Conservation (phyloP, 2,797 vertebrate species). For the Sarcoramphus papa region DNA sequence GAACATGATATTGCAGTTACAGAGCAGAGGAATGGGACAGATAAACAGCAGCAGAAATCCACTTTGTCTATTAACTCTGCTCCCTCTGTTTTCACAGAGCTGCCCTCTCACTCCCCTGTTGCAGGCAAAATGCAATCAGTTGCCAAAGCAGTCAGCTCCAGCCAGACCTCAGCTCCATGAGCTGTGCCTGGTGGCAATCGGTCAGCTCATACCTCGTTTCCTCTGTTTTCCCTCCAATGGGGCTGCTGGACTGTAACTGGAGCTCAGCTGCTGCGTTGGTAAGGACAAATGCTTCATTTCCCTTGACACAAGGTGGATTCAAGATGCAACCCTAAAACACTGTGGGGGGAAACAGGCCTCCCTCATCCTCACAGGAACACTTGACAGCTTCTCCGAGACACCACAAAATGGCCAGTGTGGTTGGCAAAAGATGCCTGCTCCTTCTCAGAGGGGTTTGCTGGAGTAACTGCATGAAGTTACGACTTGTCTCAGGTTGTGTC, state of each 20-base stretch:
- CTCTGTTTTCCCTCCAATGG: not conserved
- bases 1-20: slow-evolving; percentile 11
- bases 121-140: not conserved
- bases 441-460: not conserved
- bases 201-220: not conserved
- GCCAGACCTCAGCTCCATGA: not conserved
- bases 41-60: not conserved
- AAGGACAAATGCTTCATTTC: not conserved
- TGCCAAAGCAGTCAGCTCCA: not conserved
- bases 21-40: not conserved
- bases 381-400: not conserved
- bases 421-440: not conserved
- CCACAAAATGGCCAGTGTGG: not conserved
- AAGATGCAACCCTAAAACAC: not conserved
- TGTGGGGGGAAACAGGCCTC: not conserved
- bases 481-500: not conserved
- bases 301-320: not conserved
- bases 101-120: not conserved
- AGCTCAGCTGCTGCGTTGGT: not conserved
- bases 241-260: not conserved
- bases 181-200: not conserved
- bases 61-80: not conserved
- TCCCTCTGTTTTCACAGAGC: not conserved
- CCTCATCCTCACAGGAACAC: not conserved
- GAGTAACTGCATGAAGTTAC: not conserved